Evolutionary conservation across 2,888 invertebrate genomes (phyloP), one percentile per base, ranked within the genome.

Genomic region (Aphidius colemani): DNA sequence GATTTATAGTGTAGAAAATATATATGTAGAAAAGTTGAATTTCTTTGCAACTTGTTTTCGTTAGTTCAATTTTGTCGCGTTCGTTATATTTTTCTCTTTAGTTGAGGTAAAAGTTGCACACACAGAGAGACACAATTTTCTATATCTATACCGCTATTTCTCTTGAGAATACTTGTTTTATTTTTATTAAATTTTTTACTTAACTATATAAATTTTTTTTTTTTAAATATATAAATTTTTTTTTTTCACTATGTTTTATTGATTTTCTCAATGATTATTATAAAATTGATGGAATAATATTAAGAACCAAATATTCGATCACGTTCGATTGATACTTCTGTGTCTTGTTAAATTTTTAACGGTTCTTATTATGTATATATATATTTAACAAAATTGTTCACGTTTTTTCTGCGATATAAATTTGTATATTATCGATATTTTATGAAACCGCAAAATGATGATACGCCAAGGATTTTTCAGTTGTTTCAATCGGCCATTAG

Each of bases 401-500:
- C 53, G 59, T 59, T 59, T 18, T 18, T 18, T 18, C 45, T 59
- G 65, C 39, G 58, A 51, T 64, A 60, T 30, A 51, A 18, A 18
- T 18, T 64, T 56, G 57, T 45, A 13, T 46, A 30, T 30, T 46
- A 46, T 30, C 44, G 57, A 40, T n/a, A 7, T 10, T 48, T 39
- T 46, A 48, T 46, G 53, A 66, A 66, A 63, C 59, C 61, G 64
- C 63, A 60, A 61, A 59, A 63, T 50, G 61, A 58, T 41, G 45
- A 48, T 45, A 18, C 13, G 13, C 13, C 13, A 18, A 18, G 13
- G 13, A 18, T 18, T 18, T 18, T 18, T 18, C 13, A 18, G 53
- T 39, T n/a, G 41, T 50, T 44, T 63, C 55, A 46, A 53, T 70
- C 67, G 67, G 66, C 69, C 69, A 73, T 73, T 71, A 70, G 68